phyloP scores from a whole-genome alignment of 2,797 vertebrate genomes.

The Melanotaenia nigrans region DNA sequence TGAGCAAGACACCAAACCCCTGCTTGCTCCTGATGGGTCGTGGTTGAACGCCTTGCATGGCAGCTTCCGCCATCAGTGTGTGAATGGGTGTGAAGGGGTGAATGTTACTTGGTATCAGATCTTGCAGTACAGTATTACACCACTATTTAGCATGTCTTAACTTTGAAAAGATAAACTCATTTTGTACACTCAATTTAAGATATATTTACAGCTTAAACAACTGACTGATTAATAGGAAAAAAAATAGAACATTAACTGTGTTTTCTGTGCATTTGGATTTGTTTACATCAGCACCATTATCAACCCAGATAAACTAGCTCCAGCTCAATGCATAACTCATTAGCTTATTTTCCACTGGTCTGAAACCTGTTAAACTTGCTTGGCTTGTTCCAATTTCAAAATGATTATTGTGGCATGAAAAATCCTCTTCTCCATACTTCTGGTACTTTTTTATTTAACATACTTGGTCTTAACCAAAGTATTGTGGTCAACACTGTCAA shows the following conservation, averaged over 20 bases:
- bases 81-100: no score
- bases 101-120: no score
- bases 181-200: conserved; percentile 1
- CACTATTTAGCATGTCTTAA: background rate
- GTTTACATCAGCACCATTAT: conserved; percentile 25
- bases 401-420: conserved; percentile 28
- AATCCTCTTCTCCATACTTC: conserved; percentile 14
- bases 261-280: conserved; percentile 29
- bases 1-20: no score
- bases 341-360: conserved; percentile 48
- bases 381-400: conserved; percentile 27
- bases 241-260: conserved; percentile 22
- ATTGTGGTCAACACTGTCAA: conserved; percentile 50
- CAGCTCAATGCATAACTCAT: conserved; percentile 42
- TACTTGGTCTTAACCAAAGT: conserved; percentile 57
- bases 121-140: no score
- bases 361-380: conserved; percentile 37
- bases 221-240: conserved; percentile 16
- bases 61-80: no score
- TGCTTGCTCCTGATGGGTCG: no score
- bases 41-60: no score
- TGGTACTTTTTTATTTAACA: conserved; percentile 46
- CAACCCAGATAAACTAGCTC: conserved; percentile 37
- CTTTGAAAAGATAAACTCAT: background rate
- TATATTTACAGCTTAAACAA: background rate